Base-by-base conservation (phyloP, 64 coral and sea anemone species). In the Platygyra sinensis region DNA sequence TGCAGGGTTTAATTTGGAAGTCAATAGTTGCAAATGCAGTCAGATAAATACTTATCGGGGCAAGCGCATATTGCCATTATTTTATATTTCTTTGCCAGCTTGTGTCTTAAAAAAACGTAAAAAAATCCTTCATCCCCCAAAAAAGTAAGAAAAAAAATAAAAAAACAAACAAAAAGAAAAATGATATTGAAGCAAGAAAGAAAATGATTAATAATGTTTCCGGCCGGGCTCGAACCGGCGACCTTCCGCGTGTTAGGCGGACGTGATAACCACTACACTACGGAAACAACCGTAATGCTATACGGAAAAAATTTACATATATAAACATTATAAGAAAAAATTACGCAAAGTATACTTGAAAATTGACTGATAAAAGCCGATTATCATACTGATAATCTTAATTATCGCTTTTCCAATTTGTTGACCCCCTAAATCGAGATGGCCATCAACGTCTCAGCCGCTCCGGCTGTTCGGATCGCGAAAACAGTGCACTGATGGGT, bases 181-280 rank as follows among this genome's bases (percentile, higher is more conserved):
- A 65, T 2, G 24, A 65, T n/a, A 16, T 19, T 65, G 18, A n/a
- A 65, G 7, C 42, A 46, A 46, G 7, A 46, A 46, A 46, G 42
- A 46, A 46, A 46, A 46, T 0, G 5, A 46, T 0, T 0, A 0
- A 15, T 12, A 11, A 10, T 69, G 65, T 69, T 69, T 69, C 65
- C 25, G 65, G 65, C 24, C 22, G 65, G 65, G 65, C 65, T 69
- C 65, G 65, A 69, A 69, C 65, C 65, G 22, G 65, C 65, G 65
- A 69, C 65, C 65, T 69, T 69, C 65, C 22, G 65, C 24, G 65
- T 69, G 20, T 69, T 69, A 69, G 22, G 65, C 65, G 65, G 65
- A 69, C 65, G 65, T 69, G 65, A 69, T 69, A 69, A 69, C 65
- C 65, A 69, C 65, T 69, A 69, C 65, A 69, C 65, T 69, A 69